These are phyloP conservation scores for Lomographa bimaculata DNA, from an alignment of 2,888 invertebrate species.

Conservation along the genomic window DNA sequence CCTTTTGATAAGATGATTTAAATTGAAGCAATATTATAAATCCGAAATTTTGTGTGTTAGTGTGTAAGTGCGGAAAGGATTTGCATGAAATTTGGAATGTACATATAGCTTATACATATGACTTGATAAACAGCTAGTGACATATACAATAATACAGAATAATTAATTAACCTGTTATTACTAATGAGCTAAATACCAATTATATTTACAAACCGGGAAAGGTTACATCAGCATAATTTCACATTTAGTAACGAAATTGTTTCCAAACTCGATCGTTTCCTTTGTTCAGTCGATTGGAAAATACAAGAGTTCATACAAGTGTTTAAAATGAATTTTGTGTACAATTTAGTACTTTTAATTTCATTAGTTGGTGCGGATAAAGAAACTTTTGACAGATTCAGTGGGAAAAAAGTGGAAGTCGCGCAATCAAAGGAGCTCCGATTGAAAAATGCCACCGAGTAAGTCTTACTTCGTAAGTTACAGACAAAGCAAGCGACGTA, in stretches of 20 bases:
- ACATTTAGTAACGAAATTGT: slow-evolving; percentile 31
- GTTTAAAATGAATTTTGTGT: slow-evolving; percentile 46
- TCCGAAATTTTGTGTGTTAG: too few relatives aligned
- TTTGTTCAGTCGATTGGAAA: slow-evolving; percentile 33
- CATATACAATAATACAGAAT: slow-evolving; percentile 1
- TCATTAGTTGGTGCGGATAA: slow-evolving; percentile 34
- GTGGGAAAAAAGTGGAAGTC: slow-evolving; percentile 53
- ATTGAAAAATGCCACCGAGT: slow-evolving; percentile 49
- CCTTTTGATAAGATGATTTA: too few relatives aligned
- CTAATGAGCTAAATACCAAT: too few relatives aligned
- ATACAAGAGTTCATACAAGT: slow-evolving; percentile 18
- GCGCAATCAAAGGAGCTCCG: slow-evolving; percentile 41
- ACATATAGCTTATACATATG: too few relatives aligned
- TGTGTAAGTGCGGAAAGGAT: too few relatives aligned
- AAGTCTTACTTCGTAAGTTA: slow-evolving; percentile 33
- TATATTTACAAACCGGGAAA: slow-evolving; percentile 29
- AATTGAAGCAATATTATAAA: too few relatives aligned
- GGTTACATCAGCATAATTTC: slow-evolving; percentile 24
- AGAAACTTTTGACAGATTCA: slow-evolving; percentile 50
- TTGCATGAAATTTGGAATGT: too few relatives aligned
- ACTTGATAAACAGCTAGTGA: too few relatives aligned
- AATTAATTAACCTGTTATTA: too few relatives aligned
- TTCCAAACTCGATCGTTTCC: slow-evolving; percentile 22
- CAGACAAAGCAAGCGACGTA: not conserved
- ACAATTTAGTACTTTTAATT: slow-evolving; percentile 42